These are phyloP conservation scores for Macroramphosus scolopax DNA, from an alignment of 2,797 vertebrate genomes.

Conservation along the genomic window DNA sequence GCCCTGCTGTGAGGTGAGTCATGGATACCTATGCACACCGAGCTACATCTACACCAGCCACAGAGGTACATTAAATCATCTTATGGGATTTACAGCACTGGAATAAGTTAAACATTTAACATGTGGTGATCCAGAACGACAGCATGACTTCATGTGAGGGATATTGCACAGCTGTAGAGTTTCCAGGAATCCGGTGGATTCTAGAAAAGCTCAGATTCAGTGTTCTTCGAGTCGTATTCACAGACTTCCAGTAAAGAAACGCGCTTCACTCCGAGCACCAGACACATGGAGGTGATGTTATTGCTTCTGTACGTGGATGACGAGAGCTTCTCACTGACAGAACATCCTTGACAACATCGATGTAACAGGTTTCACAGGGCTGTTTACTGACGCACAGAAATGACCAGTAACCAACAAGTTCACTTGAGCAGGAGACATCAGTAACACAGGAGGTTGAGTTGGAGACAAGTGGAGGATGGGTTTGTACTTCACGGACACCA, in stretches of 20 bases:
- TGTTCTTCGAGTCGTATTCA: constrained; percentile 8
- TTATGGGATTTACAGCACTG: constrained; percentile 42
- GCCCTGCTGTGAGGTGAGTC: constrained; percentile 4
- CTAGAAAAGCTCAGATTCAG: constrained; percentile 6
- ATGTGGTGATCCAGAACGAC: constrained; percentile 24
- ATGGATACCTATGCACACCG: constrained; percentile 5
- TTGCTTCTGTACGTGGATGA: constrained; percentile 43
- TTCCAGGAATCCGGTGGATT: not conserved
- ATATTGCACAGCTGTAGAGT: constrained; percentile 55
- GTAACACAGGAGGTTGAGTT: constrained; percentile 20
- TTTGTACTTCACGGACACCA: constrained; percentile 12
- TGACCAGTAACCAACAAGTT: constrained; percentile 25
- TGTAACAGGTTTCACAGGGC: too few species aligned
- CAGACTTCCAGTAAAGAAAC: constrained; percentile 11
- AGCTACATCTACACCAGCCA: constrained; percentile 33
- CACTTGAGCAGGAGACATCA: constrained; percentile 27
- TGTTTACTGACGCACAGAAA: constrained; percentile 33
- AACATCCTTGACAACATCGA: too few species aligned
- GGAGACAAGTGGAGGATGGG: constrained; percentile 20
- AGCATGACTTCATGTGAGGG: constrained; percentile 38
- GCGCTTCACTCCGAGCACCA: constrained; percentile 17
- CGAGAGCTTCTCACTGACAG: not conserved
- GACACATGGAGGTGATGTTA: constrained; percentile 34
- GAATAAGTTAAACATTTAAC: constrained; percentile 34
- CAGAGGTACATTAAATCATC: constrained; percentile 13